Conservation (phyloP, 2,113 vertebrate genomes). For the Ailurus styani region DNA sequence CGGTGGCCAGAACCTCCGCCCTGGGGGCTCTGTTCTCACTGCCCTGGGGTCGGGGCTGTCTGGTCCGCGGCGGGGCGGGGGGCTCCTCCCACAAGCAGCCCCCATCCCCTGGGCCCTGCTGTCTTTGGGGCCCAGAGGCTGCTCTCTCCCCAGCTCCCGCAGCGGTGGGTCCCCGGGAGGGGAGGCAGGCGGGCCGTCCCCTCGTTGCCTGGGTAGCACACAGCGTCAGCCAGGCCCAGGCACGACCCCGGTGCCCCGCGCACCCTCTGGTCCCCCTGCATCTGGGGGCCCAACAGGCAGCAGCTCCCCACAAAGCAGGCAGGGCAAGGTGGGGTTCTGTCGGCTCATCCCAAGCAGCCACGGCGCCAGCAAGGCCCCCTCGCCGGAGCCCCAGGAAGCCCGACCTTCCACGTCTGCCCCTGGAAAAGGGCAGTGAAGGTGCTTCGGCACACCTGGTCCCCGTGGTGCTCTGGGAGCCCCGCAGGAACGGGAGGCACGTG, state of each 20-base stretch:
- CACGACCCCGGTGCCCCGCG: not conserved
- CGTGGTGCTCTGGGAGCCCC: not conserved
- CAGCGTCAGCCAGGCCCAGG: not conserved
- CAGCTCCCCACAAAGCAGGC: not conserved
- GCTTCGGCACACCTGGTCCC: not conserved
- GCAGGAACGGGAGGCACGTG: fast-evolving
- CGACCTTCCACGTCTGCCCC: not conserved
- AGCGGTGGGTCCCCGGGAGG: not conserved
- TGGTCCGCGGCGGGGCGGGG: not conserved
- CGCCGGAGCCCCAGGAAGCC: not conserved
- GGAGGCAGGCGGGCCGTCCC: not conserved
- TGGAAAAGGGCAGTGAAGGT: not conserved
- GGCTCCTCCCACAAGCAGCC: not conserved
- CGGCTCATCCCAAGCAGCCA: not conserved
- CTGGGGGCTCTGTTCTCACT: too few relatives aligned
- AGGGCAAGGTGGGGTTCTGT: not conserved
- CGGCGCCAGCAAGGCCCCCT: not conserved
- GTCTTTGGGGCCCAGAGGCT: not conserved
- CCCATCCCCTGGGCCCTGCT: not conserved
- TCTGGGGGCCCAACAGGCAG: not conserved
- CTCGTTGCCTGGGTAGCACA: not conserved
- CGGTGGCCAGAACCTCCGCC: not conserved
- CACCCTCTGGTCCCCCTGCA: not conserved
- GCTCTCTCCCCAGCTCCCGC: not conserved
- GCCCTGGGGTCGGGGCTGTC: not conserved